A percentile compares a stretch with the other conserved stretches of the same genome.
Conservation (phyloP, 2,113 vertebrate species). For the Nesogale talazaci region DNA sequence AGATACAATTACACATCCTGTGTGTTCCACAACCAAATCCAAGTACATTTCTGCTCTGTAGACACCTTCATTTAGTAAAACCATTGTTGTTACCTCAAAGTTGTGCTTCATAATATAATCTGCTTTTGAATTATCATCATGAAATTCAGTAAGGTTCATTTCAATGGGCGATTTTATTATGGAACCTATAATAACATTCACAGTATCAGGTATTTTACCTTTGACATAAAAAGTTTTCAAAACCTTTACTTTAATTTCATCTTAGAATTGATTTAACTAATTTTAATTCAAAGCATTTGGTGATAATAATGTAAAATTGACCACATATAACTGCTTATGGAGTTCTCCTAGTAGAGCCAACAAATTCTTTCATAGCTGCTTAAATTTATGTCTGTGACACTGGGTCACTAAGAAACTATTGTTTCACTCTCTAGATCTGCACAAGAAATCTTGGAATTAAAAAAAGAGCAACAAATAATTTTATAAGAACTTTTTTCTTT, state of each 20-base stretch:
- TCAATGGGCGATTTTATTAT: conserved; percentile 9
- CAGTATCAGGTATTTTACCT: conserved; percentile 19
- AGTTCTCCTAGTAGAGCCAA: background rate
- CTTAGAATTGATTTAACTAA: conserved; percentile 16
- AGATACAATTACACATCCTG: background rate
- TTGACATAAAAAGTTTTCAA: background rate
- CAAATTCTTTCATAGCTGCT: background rate
- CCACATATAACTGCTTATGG: background rate
- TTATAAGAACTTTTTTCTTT: background rate
- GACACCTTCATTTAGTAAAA: background rate
- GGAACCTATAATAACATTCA: background rate
- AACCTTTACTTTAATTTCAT: background rate
- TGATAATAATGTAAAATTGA: background rate
- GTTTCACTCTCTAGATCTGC: background rate
- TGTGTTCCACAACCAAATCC: background rate
- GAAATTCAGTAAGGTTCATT: background rate
- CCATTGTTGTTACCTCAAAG: background rate
- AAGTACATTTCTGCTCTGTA: background rate
- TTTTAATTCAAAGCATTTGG: conserved; percentile 31
- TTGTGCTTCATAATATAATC: conserved; percentile 3
- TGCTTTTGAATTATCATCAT: background rate
- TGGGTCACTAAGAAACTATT: background rate
- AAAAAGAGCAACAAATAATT: background rate
- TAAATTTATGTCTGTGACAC: background rate
- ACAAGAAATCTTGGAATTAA: background rate